Evolutionary conservation across 2,113 vertebrate genomes (phyloP).

Genomic region (Garra rufa): DNA sequence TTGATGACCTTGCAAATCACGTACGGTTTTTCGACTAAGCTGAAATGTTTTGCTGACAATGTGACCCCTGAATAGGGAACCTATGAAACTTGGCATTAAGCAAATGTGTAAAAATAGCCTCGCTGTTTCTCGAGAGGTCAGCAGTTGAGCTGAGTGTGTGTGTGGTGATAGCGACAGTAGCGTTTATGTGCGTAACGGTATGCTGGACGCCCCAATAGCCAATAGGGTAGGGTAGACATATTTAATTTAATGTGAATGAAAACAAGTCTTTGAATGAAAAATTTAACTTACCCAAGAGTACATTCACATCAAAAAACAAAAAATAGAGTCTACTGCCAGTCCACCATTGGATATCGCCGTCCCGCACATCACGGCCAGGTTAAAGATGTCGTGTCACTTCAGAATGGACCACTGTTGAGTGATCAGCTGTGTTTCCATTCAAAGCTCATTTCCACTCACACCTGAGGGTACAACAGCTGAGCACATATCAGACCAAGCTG

Average conservation of each 20-base stretch:
- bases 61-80: slow-evolving; percentile 51
- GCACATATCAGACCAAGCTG: slow-evolving; percentile 49
- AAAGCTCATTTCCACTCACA: slow-evolving; percentile 18
- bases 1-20: slow-evolving; percentile 33
- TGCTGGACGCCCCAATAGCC: not conserved
- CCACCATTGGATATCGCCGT: not conserved
- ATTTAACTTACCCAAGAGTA: not conserved
- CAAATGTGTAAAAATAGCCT: not conserved
- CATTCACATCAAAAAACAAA: not conserved
- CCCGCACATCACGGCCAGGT: not conserved
- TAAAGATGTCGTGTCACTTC: not conserved
- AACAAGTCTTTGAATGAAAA: not conserved
- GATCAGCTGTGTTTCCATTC: slow-evolving; percentile 10
- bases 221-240: not conserved
- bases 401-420: not conserved
- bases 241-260: not conserved
- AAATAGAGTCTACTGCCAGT: not conserved
- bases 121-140: not conserved
- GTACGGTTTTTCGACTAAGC: slow-evolving; percentile 61
- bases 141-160: not conserved
- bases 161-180: not conserved
- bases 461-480: slow-evolving; percentile 33
- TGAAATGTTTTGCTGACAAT: slow-evolving; percentile 64
- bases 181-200: not conserved
- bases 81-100: slow-evolving; percentile 53